phyloP scores from a whole-genome alignment of 1,140 invertebrate genomes.

The Pogonomyrmex californicus region DNA sequence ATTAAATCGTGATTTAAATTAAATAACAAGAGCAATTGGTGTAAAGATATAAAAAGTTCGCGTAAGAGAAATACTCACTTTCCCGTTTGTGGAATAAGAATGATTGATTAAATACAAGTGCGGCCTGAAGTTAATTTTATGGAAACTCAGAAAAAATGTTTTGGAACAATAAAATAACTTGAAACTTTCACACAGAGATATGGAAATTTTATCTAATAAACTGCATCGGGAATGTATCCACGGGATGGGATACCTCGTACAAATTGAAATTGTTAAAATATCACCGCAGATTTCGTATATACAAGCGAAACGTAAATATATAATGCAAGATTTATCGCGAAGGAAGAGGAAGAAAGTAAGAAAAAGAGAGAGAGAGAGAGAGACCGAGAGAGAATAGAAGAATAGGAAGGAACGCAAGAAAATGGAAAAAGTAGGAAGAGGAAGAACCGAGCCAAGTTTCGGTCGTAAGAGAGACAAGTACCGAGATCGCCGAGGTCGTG shows the following conservation, averaged over 20 bases:
- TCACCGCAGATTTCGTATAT: slow-evolving; percentile 48
- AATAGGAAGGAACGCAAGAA: neutral
- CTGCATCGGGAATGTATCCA: slow-evolving; percentile 7
- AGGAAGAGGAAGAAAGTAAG: slow-evolving; percentile 14
- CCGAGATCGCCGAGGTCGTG: slow-evolving; percentile 34
- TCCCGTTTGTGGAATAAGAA: neutral
- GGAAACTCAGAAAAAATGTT: slow-evolving; percentile 3
- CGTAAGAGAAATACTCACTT: neutral
- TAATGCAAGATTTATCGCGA: slow-evolving; percentile 68
- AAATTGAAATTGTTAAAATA: slow-evolving; percentile 52
- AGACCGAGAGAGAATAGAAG: slow-evolving; percentile 1
- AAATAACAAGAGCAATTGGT: neutral
- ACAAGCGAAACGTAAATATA: slow-evolving; percentile 51
- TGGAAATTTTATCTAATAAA: slow-evolving; percentile 37
- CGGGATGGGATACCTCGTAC: neutral
- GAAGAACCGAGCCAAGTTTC: slow-evolving; percentile 48
- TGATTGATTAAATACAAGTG: neutral
- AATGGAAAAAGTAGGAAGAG: slow-evolving; percentile 11
- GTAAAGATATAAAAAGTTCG: neutral
- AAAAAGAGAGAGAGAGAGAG: slow-evolving; percentile 17
- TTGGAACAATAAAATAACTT: slow-evolving; percentile 7
- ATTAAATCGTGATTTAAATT: slow-evolving; percentile 1
- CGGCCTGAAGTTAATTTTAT: neutral
- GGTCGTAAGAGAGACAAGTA: slow-evolving; percentile 14
- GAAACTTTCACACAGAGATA: neutral